These are phyloP conservation scores for Centropus unirufus DNA, from an alignment of 2,113 vertebrate species.

Conservation along the genomic window DNA sequence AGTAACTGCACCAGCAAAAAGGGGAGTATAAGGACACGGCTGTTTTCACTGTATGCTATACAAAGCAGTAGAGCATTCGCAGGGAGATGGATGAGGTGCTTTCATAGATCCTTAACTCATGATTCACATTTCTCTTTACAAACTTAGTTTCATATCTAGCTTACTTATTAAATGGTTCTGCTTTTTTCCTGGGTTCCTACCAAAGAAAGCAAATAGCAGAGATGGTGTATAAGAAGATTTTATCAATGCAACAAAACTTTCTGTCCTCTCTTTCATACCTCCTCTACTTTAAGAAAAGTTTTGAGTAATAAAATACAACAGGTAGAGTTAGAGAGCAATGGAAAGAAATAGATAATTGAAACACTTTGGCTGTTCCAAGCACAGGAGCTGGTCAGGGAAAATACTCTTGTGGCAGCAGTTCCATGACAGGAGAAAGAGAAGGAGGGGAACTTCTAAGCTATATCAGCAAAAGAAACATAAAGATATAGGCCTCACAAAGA, in stretches of 20 bases:
- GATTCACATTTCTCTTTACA: not conserved
- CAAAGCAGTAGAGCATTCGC: not conserved
- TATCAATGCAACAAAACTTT: not conserved
- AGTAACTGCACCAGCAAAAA: not conserved
- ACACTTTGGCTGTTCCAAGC: not conserved
- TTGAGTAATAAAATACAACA: not conserved
- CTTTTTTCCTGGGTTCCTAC: not conserved
- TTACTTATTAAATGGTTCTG: slow-evolving; percentile 3
- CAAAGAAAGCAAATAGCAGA: not conserved
- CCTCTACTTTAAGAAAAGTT: not conserved
- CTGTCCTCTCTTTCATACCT: not conserved
- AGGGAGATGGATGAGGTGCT: not conserved
- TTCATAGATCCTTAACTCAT: slow-evolving; percentile 10
- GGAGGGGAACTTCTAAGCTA: not conserved
- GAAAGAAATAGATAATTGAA: not conserved
- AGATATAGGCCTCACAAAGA: not conserved
- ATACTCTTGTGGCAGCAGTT: not conserved
- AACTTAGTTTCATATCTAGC: not conserved
- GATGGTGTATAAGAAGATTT: not conserved
- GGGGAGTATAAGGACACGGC: not conserved
- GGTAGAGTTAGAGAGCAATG: not conserved
- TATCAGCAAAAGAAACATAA: not conserved
- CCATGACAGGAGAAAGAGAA: not conserved
- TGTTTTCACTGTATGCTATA: not conserved
- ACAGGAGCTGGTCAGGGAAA: not conserved